A percentile compares a stretch with the other conserved stretches of the same genome.
Conservation (phyloP, 2,888 invertebrate genomes). For the Alloplasta piceator region DNA sequence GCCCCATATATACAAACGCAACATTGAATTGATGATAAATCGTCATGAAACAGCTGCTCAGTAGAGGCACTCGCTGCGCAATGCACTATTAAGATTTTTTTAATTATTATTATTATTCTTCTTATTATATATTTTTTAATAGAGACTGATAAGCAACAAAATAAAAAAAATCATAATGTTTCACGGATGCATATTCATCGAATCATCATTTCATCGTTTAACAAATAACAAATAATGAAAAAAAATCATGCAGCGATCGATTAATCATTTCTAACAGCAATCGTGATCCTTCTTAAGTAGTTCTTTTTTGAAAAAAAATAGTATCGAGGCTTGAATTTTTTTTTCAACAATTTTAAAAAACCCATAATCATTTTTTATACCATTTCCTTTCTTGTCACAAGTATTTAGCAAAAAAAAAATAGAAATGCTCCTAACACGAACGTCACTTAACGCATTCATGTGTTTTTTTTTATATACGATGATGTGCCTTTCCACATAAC, state of each 20-base stretch:
- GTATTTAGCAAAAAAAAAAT: conserved; percentile 3
- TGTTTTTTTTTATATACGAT: conserved; percentile 70
- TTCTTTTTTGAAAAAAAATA: neutral
- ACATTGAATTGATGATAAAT: no score
- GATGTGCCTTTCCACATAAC: conserved; percentile 79
- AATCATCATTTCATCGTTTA: conserved; percentile 37
- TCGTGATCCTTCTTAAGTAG: no score
- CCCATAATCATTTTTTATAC: no score
- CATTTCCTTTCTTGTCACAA: no score
- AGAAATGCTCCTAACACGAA: conserved; percentile 27
- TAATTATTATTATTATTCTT: conserved; percentile 69
- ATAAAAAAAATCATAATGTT: conserved; percentile 22
- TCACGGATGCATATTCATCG: conserved; percentile 28
- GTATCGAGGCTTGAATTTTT: neutral
- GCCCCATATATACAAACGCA: no score
- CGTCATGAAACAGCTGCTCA: conserved; percentile 72
- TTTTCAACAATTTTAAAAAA: no score
- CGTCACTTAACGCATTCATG: conserved; percentile 59
- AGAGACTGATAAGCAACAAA: no score
- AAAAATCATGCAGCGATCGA: conserved; percentile 11
- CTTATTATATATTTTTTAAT: no score
- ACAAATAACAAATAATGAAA: conserved; percentile 21
- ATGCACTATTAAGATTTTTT: conserved; percentile 76
- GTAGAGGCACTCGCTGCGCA: conserved; percentile 78
- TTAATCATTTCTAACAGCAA: no score